Evolutionary conservation across 53 echinoderm and acorn worm species (phyloP).

Genomic region (Mesocentrotus franciscanus): DNA sequence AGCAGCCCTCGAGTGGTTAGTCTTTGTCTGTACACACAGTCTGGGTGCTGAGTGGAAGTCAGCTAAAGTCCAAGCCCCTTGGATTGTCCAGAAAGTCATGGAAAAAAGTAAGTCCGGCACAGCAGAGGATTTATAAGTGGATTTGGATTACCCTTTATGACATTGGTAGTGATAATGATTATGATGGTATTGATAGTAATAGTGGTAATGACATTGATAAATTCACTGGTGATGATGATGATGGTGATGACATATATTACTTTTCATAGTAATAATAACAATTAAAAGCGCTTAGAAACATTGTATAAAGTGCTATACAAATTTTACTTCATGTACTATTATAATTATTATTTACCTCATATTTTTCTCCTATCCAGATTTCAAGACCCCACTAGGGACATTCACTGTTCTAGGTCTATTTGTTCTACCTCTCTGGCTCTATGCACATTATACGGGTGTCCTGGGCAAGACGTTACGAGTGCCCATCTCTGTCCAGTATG

Average conservation of each 20-base stretch:
- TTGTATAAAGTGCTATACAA: too few relatives aligned
- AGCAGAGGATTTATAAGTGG: not conserved
- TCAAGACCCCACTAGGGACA: constrained; percentile 80
- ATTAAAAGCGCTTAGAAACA: too few relatives aligned
- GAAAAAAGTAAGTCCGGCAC: constrained; percentile 82
- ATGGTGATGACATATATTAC: too few relatives aligned
- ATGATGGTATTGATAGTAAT: too few relatives aligned
- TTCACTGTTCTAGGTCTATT: constrained; percentile 82
- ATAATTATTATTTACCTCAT: not conserved
- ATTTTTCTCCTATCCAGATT: constrained; percentile 70
- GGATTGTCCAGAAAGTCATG: constrained; percentile 90
- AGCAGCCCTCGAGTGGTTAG: constrained; percentile 87
- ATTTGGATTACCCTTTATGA: not conserved
- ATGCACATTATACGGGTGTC: constrained; percentile 82
- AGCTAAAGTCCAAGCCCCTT: constrained; percentile 76
- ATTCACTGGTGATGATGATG: too few relatives aligned
- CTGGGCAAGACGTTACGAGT: constrained; percentile 68
- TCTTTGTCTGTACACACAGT: constrained; percentile 93
- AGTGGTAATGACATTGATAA: too few relatives aligned
- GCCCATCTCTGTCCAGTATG: constrained; percentile 73
- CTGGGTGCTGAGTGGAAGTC: constrained; percentile 92
- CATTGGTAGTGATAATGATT: too few relatives aligned
- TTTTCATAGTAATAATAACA: too few relatives aligned
- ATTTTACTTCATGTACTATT: too few relatives aligned
- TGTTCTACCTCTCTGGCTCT: constrained; percentile 88